Base-by-base conservation (phyloP, 2,797 vertebrate genomes). In the Molossus alvarezi region DNA sequence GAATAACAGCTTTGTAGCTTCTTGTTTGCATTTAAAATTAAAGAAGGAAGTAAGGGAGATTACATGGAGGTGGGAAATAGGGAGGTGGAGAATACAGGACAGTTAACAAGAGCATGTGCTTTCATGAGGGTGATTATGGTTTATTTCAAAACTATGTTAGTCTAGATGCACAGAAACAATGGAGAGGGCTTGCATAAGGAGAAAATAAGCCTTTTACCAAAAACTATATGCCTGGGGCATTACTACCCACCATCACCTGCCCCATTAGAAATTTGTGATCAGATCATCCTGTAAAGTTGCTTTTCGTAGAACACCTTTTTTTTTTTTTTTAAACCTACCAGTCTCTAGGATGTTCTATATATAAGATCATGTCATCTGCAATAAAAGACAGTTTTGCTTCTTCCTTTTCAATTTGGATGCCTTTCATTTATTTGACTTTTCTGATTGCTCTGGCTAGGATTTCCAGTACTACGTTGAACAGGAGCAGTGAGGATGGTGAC, bases 361-460 rank as follows among this genome's bases (percentile, higher is more conserved):
- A 45, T 27, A 79, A 60, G 29, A 67, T 75, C 5, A 65, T 76
- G 29, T 51, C 6, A 1, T 58, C 51, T 75, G 15, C 51, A 82
- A 81, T 48, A 37, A 81, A 65, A 73, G 37, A 33, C 20, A 57
- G 6, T 60, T 76, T 89, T 33, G 37, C 20, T 45, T 88, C 48
- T 67, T 83, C 51, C 5, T 69, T 83, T 89, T 67, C 41, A 29
- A 53, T 69, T 51, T 15, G 2, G 51, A 57, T 29, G 12, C 12
- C 12, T 75, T 93, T 75, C 53, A 75, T 82, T 75, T 83, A 13
- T 89, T 93, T 83, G 58, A 65, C n/a, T 48, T 88, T 9, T 17
- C 29, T 37, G 23, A 57, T 17, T 67, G 1, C 13, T 89, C 29
- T 75, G 18, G 25, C 69, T 88, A 75, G 17, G 41, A 76, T 10